Evolutionary conservation across 2,888 invertebrate species (phyloP), one percentile per base, ranked within the genome.

Genomic region (Ditylenchus weischeri): DNA sequence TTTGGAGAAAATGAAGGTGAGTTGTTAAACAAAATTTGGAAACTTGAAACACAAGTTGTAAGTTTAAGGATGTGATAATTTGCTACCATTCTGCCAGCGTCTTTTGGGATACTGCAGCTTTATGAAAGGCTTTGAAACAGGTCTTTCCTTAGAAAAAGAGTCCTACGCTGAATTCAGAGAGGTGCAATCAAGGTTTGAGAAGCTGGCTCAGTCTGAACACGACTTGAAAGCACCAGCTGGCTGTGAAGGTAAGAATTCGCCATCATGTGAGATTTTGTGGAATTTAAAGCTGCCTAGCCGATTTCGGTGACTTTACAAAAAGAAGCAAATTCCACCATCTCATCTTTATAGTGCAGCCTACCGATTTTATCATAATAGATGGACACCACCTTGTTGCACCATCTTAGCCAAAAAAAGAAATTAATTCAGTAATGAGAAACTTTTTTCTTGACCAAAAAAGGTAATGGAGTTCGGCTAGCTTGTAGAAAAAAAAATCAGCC

Each of bases 71-170:
- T 73, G 73, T 48, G 57, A 38, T 19, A 75, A 73, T 54, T 43
- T 66, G 47, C 57, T 73, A 29, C 69, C 73, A 11, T 73, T 72
- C 65, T 73, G 73, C 43, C 21, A 43, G 21, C 61, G 67, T 19
- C 66, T 73, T 18, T 58, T 65, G n/a, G 67, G 60, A 19, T 73
- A 73, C 35, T 73, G 73, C 57, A 57, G 57, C 2, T 62, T 66
- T 35, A 62, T 70, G 19, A 49, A 58, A 35, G 69, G 63, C 18
- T 21, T 60, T 35, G 70, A 70, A 36, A 38, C 60, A 4, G 70
- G 70, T n/a, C 68, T 70, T n/a, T 36, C 49, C 7, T 36, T 70
- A 21, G 43, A 43, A 8, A 43, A 43, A 43, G 70, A 70, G 13
- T 36, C 69, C 1, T 61, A 64, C 43, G 72, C 47, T 36, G 71